Evolutionary conservation across 1,140 invertebrate genomes (phyloP).

Genomic region (Drosophila rufa): DNA sequence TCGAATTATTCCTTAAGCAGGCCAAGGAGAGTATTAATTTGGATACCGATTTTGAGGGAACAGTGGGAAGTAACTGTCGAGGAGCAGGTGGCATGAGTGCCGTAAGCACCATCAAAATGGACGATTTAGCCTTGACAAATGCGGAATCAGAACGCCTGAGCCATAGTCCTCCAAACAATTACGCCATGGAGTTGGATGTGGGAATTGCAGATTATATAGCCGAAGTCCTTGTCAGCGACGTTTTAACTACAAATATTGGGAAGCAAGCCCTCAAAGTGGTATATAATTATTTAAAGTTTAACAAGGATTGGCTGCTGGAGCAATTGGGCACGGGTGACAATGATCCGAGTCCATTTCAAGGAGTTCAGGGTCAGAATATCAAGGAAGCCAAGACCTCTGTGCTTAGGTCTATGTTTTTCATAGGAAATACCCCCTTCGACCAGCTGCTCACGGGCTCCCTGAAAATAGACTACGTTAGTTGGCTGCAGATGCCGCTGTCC

Average conservation of each 20-base stretch:
- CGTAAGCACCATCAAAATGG: constrained; percentile 81
- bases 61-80: constrained; percentile 23
- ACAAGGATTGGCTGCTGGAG: constrained; percentile 89
- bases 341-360: constrained; percentile 77
- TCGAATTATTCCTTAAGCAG: constrained; percentile 87
- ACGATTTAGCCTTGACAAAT: constrained; percentile 77
- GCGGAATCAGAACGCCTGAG: constrained; percentile 72
- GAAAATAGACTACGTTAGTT: constrained; percentile 86
- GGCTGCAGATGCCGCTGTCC: constrained; percentile 86
- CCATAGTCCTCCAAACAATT: constrained; percentile 79
- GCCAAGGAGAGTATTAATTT: constrained; percentile 85
- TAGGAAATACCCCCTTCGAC: constrained; percentile 89
- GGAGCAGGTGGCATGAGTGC: constrained; percentile 71
- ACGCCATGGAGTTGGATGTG: constrained; percentile 84
- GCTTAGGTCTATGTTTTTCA: constrained; percentile 91
- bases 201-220: constrained; percentile 85
- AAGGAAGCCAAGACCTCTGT: constrained; percentile 86
- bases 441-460: constrained; percentile 87
- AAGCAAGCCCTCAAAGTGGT: constrained; percentile 86
- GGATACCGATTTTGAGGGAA: constrained; percentile 67
- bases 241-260: constrained; percentile 86
- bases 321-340: constrained; percentile 86
- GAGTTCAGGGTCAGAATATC: constrained; percentile 84
- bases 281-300: constrained; percentile 89
- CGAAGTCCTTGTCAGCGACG: constrained; percentile 86